Evolutionary conservation across 2,113 vertebrate species (phyloP).

Genomic region (Etheostoma spectabile): DNA sequence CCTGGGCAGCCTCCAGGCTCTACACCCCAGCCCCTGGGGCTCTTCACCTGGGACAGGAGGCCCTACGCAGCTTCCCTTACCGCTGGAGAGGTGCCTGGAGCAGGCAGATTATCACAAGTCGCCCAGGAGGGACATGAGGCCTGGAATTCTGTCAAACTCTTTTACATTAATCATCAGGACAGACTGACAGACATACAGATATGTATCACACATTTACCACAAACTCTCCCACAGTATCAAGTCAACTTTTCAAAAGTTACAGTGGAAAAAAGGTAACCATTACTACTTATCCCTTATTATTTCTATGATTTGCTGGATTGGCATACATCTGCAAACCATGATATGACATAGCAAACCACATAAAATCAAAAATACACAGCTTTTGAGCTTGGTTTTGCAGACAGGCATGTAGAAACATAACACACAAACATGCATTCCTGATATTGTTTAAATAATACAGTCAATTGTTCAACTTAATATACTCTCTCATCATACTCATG

Average conservation of each 20-base stretch:
- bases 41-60: slow-evolving; percentile 82
- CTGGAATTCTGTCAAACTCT: slow-evolving; percentile 78
- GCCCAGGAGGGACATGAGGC: slow-evolving; percentile 78
- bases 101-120: slow-evolving; percentile 73
- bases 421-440: slow-evolving; percentile 21
- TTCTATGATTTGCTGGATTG: neutral
- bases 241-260: slow-evolving; percentile 60
- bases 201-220: slow-evolving; percentile 41
- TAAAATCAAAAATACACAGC: neutral
- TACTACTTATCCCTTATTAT: neutral
- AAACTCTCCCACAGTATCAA: slow-evolving; percentile 41
- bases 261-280: slow-evolving; percentile 31
- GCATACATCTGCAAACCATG: slow-evolving; percentile 18
- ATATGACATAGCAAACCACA: slow-evolving; percentile 21
- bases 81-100: slow-evolving; percentile 67
- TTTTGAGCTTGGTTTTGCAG: neutral
- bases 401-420: neutral
- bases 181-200: slow-evolving; percentile 69
- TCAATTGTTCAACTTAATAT: neutral
- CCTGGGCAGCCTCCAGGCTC: slow-evolving; percentile 83
- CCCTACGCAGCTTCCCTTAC: slow-evolving; percentile 50
- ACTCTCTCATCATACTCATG: neutral
- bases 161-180: slow-evolving; percentile 81
- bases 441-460: neutral
- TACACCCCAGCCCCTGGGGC: slow-evolving; percentile 77